Percentiles rank a stretch among this genome's conserved stretches.
Conservation (phyloP, 2,888 invertebrate genomes). For the Ochropleura plecta region DNA sequence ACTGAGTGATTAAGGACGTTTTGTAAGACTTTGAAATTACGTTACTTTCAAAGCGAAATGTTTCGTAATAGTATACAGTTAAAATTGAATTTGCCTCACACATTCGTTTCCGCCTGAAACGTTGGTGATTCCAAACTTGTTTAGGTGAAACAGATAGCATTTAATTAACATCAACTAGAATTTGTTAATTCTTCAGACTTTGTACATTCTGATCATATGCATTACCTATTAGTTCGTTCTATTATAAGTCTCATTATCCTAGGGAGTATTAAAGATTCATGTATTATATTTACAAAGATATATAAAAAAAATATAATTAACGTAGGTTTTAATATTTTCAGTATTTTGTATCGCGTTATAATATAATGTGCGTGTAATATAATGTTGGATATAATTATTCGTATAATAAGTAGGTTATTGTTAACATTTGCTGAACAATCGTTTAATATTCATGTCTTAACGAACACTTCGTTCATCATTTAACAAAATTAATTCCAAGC, state of each 20-base stretch:
- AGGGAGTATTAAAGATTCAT: not conserved
- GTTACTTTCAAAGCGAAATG: constrained; percentile 71
- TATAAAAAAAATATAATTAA: not conserved
- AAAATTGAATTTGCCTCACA: constrained; percentile 71
- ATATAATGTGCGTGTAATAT: not conserved
- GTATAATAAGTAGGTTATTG: not conserved
- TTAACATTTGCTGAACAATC: not conserved
- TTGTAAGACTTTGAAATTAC: constrained; percentile 76
- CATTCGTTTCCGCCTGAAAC: constrained; percentile 74
- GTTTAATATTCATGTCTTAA: constrained; percentile 4
- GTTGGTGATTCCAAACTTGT: constrained; percentile 80
- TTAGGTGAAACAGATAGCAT: constrained; percentile 83
- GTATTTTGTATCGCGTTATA: not conserved
- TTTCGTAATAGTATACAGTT: constrained; percentile 67
- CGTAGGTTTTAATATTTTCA: not conserved
- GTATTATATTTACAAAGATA: not conserved
- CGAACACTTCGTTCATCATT: constrained; percentile 2
- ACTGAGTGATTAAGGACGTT: constrained; percentile 82
- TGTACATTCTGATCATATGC: constrained; percentile 24
- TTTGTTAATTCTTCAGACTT: constrained; percentile 68
- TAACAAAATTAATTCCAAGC: not conserved
- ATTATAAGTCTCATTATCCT: not conserved
- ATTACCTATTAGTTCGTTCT: constrained; percentile 8
- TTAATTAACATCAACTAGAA: constrained; percentile 79
- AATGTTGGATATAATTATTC: not conserved